Base-by-base conservation (phyloP, 1,140 invertebrate species). In the Solenopsis invicta region DNA sequence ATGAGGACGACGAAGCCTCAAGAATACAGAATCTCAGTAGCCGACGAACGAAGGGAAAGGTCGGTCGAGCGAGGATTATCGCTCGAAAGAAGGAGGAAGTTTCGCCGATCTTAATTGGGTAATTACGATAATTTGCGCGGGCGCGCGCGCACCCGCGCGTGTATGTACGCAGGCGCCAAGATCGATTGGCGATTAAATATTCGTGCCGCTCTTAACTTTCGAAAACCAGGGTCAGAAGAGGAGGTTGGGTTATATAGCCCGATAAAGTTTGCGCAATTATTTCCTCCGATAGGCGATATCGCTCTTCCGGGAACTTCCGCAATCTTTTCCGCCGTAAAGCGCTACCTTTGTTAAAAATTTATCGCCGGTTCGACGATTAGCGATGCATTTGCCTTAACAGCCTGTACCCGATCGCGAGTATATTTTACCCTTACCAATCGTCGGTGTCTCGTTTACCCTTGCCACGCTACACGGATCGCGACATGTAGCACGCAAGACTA, bases 181-280 rank as follows among this genome's bases (percentile, higher is more conserved):
- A 69, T 56, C 52, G 50, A 59, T 18, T 8, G n/a, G 5, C 64
- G 64, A 81, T 81, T 82, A 82, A 82, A 72, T 82, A 82, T 82
- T 72, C 67, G 66, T 82, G 66, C 21, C 66, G 21, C 12, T 59
- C 37, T 71, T 71, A 72, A 48, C 37, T 82, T 45, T 52, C 21
- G 37, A 45, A 50, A 76, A 41, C 37, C 34, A 56, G 54, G 1
- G 0, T 3, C 41, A 37, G 8, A 4, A 8, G 41, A 37, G 8
- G 41, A 8, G 41, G 48, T 48, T 56, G 21, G 56, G 13, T 69
- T 78, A 59, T 78, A 59, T 24, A 29, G 29, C 21, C 64, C 18
- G 52, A 21, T 21, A 71, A 72, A 82, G 66, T 59, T 82, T 12
- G 52, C 66, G 37, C 37, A 50, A 72, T 82, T 72, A 72, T 72